Evolutionary conservation across 2,888 invertebrate genomes (phyloP).

Genomic region (Iphiclides podalirius): DNA sequence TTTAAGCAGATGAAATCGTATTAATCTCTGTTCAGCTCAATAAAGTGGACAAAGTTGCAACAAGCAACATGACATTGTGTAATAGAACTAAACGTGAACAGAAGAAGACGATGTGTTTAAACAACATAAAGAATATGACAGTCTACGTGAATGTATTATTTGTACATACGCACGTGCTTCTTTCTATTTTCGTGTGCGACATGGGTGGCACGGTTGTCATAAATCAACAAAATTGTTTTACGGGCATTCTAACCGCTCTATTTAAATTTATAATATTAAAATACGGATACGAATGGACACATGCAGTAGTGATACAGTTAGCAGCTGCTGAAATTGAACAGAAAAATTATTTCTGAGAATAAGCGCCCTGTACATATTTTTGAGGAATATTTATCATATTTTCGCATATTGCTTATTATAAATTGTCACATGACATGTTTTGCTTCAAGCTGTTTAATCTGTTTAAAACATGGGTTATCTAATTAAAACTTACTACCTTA

Average conservation of each 20-base stretch:
- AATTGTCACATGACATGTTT: too few relatives aligned
- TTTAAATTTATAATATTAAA: conserved; percentile 20
- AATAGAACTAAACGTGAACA: not conserved
- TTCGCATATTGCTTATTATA: too few relatives aligned
- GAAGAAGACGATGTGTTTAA: conserved; percentile 2
- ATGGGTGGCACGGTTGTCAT: conserved; percentile 38
- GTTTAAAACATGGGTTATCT: too few relatives aligned
- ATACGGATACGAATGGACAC: conserved; percentile 8
- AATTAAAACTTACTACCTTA: too few relatives aligned
- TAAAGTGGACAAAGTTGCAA: too few relatives aligned
- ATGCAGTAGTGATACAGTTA: conserved; percentile 6
- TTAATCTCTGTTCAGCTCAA: too few relatives aligned
- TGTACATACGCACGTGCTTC: conserved; percentile 19
- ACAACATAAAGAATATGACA: conserved; percentile 12
- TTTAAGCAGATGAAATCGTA: too few relatives aligned
- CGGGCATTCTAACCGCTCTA: conserved; percentile 17
- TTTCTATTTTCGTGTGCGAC: conserved; percentile 36
- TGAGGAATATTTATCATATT: too few relatives aligned
- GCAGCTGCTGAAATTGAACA: not conserved
- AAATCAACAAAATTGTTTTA: conserved; percentile 35
- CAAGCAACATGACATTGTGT: not conserved
- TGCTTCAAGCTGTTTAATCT: too few relatives aligned
- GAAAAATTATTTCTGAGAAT: too few relatives aligned
- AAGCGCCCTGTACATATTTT: too few relatives aligned
- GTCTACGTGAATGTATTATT: conserved; percentile 9